phyloP scores from a whole-genome alignment of 2,797 vertebrate genomes.

The Phrynocephalus forsythii region DNA sequence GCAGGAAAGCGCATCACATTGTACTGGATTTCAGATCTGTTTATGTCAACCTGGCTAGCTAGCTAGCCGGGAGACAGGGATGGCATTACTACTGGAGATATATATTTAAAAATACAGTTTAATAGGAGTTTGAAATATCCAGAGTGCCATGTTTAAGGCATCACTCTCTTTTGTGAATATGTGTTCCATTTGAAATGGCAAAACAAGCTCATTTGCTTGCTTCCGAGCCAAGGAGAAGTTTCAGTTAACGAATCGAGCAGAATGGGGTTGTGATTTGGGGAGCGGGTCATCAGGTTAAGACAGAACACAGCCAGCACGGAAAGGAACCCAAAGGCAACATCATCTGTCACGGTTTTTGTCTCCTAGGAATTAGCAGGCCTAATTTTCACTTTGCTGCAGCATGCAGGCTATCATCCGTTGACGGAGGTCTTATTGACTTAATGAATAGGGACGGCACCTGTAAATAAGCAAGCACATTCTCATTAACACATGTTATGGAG shows the following conservation, averaged over 20 bases:
- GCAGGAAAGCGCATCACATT: constrained; percentile 51
- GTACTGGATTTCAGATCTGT: constrained; percentile 41
- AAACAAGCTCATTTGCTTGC: constrained; percentile 49
- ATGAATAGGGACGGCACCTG: not conserved
- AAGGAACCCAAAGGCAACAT: constrained; percentile 50
- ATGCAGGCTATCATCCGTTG: not conserved
- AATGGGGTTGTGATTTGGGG: constrained; percentile 62
- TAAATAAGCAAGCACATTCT: not conserved
- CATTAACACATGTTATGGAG: not conserved
- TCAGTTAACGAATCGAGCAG: constrained; percentile 59
- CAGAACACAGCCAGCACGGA: constrained; percentile 56
- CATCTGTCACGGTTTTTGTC: constrained; percentile 43
- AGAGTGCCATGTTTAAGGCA: constrained; percentile 41
- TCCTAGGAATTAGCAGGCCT: constrained; percentile 36
- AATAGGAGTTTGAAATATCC: constrained; percentile 50
- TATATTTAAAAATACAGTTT: constrained; percentile 35
- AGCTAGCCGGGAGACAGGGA: constrained; percentile 2
- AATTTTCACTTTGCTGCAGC: constrained; percentile 15
- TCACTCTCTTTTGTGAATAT: not conserved
- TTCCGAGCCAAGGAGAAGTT: constrained; percentile 57
- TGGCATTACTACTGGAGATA: not conserved
- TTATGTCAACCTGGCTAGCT: constrained; percentile 42
- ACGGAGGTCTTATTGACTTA: not conserved
- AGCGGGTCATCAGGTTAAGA: constrained; percentile 48
- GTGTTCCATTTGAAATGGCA: constrained; percentile 40